Conservation (phyloP, 2,797 vertebrate species). For the Acanthurus leucopareius region DNA sequence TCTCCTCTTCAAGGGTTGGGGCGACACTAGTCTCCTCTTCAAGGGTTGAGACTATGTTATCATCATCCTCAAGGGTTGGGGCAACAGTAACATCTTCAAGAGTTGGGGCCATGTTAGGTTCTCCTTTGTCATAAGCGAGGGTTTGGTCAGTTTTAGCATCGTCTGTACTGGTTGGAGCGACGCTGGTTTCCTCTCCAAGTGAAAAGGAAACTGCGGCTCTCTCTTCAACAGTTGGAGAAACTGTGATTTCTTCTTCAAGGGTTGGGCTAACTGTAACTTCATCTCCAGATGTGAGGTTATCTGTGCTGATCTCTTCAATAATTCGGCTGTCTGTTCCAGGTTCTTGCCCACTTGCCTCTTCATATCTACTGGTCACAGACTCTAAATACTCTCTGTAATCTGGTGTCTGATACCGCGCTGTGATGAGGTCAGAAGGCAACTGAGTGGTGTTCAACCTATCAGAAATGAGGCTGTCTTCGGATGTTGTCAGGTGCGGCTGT, state of each 20-base stretch:
- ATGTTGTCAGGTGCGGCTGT: conserved; percentile 29
- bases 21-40: conserved; percentile 1
- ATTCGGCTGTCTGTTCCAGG: conserved; percentile 16
- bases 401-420: conserved; percentile 40
- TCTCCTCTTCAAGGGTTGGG: neutral
- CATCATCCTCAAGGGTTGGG: neutral
- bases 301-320: neutral
- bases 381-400: conserved; percentile 55
- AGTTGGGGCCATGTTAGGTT: neutral
- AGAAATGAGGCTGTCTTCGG: conserved; percentile 36
- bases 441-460: conserved; percentile 48
- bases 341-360: conserved; percentile 76
- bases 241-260: conserved; percentile 1
- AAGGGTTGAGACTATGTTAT: neutral
- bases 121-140: neutral
- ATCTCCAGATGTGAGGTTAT: conserved; percentile 24
- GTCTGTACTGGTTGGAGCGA: neutral
- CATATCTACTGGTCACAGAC: conserved; percentile 43
- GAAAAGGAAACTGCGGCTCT: neutral
- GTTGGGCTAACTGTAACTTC: conserved; percentile 6
- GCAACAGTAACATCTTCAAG: neutral
- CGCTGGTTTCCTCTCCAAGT: neutral
- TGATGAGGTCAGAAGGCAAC: conserved; percentile 31
- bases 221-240: neutral
- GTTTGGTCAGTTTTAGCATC: neutral